Evolutionary conservation across 1,140 invertebrate genomes (phyloP), one percentile per base, ranked within the genome.

Genomic region (Drosophila guanche): DNA sequence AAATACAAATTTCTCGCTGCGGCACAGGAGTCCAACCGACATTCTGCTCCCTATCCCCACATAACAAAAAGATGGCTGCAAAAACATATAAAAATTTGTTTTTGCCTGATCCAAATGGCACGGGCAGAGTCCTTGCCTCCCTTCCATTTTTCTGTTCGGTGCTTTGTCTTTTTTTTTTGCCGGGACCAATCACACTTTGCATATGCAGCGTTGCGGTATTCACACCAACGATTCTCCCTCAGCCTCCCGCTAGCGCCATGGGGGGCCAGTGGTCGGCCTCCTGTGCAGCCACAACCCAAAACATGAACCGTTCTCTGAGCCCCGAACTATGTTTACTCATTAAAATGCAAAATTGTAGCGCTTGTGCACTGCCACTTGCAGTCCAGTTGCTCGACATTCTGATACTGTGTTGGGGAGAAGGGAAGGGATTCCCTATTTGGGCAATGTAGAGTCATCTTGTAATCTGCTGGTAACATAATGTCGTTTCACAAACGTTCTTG

Each of bases 261-360:
- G 70, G 69, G 51, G 29, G 57, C 46, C 57, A 45, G 45, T 41
- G 16, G 16, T 20, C 16, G 16, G 16, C 16, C 16, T 8, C 27
- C 47, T 20, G 41, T 8, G 37, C 33, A 33, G 14, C 8, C 33
- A 4, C 14, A 22, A 10, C 10, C 58, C 25, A 3, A 42, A 10
- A 37, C 33, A 37, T 37, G 33, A 37, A 37, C 33, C 53, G 2
- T 23, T 47, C 51, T 10, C 25, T 37, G 42, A 37, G 10, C 27
- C 33, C 33, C 43, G 27, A 16, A 48, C 60, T 52, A 53, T 75
- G 62, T 81, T 85, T 76, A 81, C 81, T 86, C 81, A 85, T 85
- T 85, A 85, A 85, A 85, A 85, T 85, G 81, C 81, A 85, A 86
- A 85, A 77, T 70, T 73, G 59, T 85, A 47, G 55, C 80, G 40